Evolutionary conservation across 2,113 vertebrate species (phyloP), one percentile per base, ranked within the genome.

Genomic region (Grallaria varia): DNA sequence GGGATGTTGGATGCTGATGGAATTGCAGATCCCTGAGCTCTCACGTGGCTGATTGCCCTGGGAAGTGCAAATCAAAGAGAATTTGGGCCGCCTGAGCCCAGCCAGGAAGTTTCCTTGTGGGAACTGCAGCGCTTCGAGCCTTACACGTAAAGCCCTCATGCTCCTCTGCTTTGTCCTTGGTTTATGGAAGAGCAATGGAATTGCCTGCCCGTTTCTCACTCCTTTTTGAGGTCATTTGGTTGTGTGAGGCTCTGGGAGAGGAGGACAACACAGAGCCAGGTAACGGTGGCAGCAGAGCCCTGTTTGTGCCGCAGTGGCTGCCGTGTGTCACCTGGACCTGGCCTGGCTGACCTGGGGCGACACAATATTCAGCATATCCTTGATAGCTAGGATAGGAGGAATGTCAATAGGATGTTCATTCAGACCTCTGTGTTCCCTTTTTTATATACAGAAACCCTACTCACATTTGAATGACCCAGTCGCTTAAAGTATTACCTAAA

Each of bases 281-380:
- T 25, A 18, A 19, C 5, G 20, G 21, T 12, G 49, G 33, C 7
- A 21, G 31, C 0, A 1, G 22, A 8, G 5, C 23, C 10, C 2
- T 73, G 0, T 33, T 59, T n/a, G n/a, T n/a, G n/a, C n/a, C n/a
- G n/a, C n/a, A n/a, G n/a, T n/a, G n/a, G n/a, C 44, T 62, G 62
- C 18, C 3, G 3, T 10, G 40, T 27, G 42, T 59, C 27, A 19
- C 27, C 58, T 62, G 59, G 25, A 39, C 18, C 1, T 0, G 6
- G 4, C 19, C 16, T 59, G 25, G 3, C 71, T 69, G 72, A 33
- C 66, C 31, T 25, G 19, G 53, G 2, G 1, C 14, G 40, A 42
- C 11, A 19, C 3, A 3, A 20, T 44, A 8, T 47, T 42, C 64
- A 30, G 17, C 1, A 2, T 17, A 13, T 23, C 37, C 27, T 42